A percentile compares a stretch with the other conserved stretches of the same genome.
These are phyloP conservation scores for Mamestra brassicae DNA, from an alignment of 2,888 invertebrate genomes.

Conservation along the genomic window DNA sequence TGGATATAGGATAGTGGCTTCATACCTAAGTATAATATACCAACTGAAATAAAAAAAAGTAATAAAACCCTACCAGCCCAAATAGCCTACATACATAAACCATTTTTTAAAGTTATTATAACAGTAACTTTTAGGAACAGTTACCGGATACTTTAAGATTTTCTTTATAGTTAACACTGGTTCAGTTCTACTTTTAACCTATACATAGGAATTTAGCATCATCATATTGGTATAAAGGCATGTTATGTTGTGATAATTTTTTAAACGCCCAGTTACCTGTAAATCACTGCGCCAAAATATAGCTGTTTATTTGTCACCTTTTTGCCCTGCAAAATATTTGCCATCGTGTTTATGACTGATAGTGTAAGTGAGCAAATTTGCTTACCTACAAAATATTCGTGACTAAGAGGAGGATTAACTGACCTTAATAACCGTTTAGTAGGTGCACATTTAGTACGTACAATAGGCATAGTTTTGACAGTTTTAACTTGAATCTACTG, in stretches of 20 bases:
- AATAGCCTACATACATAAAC: too few species aligned
- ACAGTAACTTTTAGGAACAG: background rate
- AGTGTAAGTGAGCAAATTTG: background rate
- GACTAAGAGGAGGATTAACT: background rate
- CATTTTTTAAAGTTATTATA: too few species aligned
- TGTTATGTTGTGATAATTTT: background rate
- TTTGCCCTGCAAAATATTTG: conserved; percentile 13
- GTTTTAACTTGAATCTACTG: background rate
- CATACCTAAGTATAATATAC: too few species aligned
- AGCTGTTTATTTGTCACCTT: conserved; percentile 4
- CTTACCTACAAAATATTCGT: conserved; percentile 9
- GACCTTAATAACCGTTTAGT: background rate
- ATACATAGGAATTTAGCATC: background rate
- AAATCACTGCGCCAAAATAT: conserved; percentile 11
- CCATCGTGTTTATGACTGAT: conserved; percentile 5
- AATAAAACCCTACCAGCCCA: too few species aligned
- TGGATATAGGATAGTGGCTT: too few species aligned
- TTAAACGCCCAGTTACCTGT: background rate
- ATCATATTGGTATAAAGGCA: too few species aligned
- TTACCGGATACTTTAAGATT: background rate
- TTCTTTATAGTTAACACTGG: background rate
- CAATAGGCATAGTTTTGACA: conserved; percentile 1
- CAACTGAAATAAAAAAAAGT: too few species aligned
- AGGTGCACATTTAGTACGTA: background rate
- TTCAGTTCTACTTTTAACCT: background rate